Conservation (phyloP, 2,113 vertebrate genomes). For the Elephantulus edwardii region DNA sequence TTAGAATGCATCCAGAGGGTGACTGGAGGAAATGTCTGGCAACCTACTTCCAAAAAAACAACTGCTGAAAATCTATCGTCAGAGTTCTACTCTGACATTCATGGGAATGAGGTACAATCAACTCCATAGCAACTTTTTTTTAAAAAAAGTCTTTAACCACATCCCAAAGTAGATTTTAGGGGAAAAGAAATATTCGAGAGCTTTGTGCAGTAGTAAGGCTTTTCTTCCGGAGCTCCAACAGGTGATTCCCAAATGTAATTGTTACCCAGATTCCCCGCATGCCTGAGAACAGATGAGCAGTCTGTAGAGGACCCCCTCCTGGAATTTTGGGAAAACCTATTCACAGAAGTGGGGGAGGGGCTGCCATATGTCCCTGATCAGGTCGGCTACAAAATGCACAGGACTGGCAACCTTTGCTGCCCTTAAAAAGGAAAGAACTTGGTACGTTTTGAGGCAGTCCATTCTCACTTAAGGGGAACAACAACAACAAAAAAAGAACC, state of each 20-base stretch:
- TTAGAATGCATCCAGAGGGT: not conserved
- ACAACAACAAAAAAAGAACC: constrained; percentile 25
- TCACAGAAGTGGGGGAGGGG: constrained; percentile 60
- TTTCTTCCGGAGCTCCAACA: constrained; percentile 73
- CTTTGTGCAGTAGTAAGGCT: constrained; percentile 51
- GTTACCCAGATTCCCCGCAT: constrained; percentile 63
- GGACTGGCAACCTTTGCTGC: constrained; percentile 56
- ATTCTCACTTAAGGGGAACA: constrained; percentile 49
- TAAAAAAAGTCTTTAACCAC: constrained; percentile 28
- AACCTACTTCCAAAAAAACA: not conserved
- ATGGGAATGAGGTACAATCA: not conserved
- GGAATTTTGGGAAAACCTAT: constrained; percentile 74
- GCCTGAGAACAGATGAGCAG: constrained; percentile 72
- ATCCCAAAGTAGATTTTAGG: constrained; percentile 18
- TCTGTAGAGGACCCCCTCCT: constrained; percentile 64
- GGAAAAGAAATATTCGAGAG: constrained; percentile 46
- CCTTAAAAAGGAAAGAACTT: constrained; percentile 60
- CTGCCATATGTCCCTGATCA: constrained; percentile 15
- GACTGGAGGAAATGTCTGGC: not conserved
- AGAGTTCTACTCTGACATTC: not conserved
- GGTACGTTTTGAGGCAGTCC: constrained; percentile 59
- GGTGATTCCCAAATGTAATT: constrained; percentile 71
- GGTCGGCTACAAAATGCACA: constrained; percentile 48
- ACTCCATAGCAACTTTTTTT: not conserved
- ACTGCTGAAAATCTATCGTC: not conserved